Evolutionary conservation across 92 coral and sea anemone species (phyloP).

Genomic region (Zoanthus sociatus): DNA sequence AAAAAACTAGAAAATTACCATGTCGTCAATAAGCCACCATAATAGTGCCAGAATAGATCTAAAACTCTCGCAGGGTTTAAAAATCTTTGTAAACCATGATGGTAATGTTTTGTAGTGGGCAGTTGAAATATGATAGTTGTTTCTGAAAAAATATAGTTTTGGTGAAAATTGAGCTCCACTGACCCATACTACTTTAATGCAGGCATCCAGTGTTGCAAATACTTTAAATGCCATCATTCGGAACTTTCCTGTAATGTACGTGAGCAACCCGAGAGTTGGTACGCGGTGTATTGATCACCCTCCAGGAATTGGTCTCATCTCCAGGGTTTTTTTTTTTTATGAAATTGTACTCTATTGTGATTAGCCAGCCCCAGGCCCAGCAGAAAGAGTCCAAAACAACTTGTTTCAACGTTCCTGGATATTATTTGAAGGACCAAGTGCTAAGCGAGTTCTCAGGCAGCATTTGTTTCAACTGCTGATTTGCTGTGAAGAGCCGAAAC

Average conservation of each 20-base stretch:
- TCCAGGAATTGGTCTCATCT: conserved; percentile 12
- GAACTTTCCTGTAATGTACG: conserved; percentile 43
- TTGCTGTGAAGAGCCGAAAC: conserved; percentile 37
- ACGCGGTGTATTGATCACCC: conserved; percentile 20
- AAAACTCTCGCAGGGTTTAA: too few relatives aligned
- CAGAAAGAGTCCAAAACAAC: neutral
- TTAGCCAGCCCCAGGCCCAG: conserved; percentile 2
- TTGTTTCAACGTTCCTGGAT: conserved; percentile 35
- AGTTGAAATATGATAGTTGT: too few relatives aligned
- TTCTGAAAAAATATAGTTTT: too few relatives aligned
- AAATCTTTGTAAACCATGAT: too few relatives aligned
- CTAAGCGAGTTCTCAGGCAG: conserved; percentile 52
- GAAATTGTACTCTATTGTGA: conserved; percentile 10
- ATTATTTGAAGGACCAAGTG: conserved; percentile 26
- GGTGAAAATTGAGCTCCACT: too few relatives aligned
- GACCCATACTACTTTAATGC: neutral
- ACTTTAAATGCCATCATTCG: conserved; percentile 12
- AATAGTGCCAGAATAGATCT: too few relatives aligned
- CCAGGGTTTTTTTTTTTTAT: conserved; percentile 28
- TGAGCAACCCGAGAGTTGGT: neutral
- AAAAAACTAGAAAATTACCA: too few relatives aligned
- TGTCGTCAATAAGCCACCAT: too few relatives aligned
- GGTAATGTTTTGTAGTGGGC: too few relatives aligned
- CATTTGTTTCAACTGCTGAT: conserved; percentile 51
- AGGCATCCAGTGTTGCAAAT: conserved; percentile 31